Base-by-base conservation (phyloP, 2,888 invertebrate genomes). In the Orthosia gothica region DNA sequence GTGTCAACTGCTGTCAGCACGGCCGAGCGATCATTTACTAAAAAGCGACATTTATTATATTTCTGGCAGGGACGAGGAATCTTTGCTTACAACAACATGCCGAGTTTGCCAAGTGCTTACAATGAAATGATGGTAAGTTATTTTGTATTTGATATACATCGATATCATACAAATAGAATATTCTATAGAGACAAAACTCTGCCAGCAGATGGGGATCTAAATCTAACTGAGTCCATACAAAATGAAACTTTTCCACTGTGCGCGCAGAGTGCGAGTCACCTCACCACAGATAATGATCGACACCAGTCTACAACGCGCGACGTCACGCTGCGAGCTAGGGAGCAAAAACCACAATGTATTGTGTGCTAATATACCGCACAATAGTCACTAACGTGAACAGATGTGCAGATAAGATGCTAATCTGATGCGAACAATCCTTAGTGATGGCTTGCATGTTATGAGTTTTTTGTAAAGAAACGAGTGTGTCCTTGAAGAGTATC, bases 371-470 rank as follows among this genome's bases (percentile, higher is more conserved):
- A 52, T 15, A 55, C 20, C 49, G 47, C 20, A 52, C 63, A 47
- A 55, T 66, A 54, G 26, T 20, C 40, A 32, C 47, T 16, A 20
- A 62, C 57, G 57, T 7, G 50, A 55, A 57, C 15, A 50, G 57
- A 73, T 73, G 57, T 18, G 13, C 18, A 26, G 66, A 73, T 75
- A 55, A 73, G 74, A 75, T 61, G 49, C 18, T 45, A 62, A 73
- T 75, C 75, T 50, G 40, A 12, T 40, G 54, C 61, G 55, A 47
- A 55, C 66, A 55, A 57, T 26, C 20, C 61, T 65, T 23, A 11
- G 45, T 47, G 26, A 49, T 40, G 75, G 26, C 26, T 58, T 59
- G 32, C n/a, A 47, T 71, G 18, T 18, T 63, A 52, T 20, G n/a
- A 47, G 57, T 26, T 52, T 71, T 71, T 58, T 74, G 18, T 74